A percentile compares a stretch with the other conserved stretches of the same genome.
Evolutionary conservation across 1,140 invertebrate genomes (phyloP).

Genomic region (Episyrphus balteatus): DNA sequence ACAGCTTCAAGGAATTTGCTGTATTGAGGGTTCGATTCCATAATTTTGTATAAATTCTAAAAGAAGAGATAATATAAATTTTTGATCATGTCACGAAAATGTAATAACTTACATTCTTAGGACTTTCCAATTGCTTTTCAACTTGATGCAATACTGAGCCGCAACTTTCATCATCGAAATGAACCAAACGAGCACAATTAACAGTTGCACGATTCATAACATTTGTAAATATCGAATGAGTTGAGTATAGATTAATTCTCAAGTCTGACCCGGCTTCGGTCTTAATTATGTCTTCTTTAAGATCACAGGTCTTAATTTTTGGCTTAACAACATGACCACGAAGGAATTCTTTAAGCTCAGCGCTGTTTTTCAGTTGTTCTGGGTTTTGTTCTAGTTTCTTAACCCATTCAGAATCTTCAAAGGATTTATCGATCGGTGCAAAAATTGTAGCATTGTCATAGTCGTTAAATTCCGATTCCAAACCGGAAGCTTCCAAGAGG

Average conservation of each 20-base stretch:
- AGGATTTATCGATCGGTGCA: conserved; percentile 51
- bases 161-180: conserved; percentile 48
- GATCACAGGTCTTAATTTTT: conserved; percentile 39
- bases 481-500: conserved; percentile 42
- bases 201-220: conserved; percentile 44
- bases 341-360: conserved; percentile 42
- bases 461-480: conserved; percentile 43
- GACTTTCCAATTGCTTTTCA: conserved; percentile 43
- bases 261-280: conserved; percentile 39
- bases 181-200: conserved; percentile 49
- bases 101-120: conserved; percentile 33
- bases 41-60: conserved; percentile 23
- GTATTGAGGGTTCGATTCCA: conserved; percentile 31
- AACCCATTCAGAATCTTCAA: conserved; percentile 36
- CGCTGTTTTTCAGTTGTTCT: conserved; percentile 31
- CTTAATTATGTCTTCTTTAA: conserved; percentile 41
- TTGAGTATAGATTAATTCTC: conserved; percentile 47
- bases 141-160: conserved; percentile 49
- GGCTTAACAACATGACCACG: conserved; percentile 46
- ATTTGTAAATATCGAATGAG: conserved; percentile 41
- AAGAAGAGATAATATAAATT: neutral
- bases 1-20: conserved; percentile 32
- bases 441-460: conserved; percentile 50
- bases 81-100: neutral
- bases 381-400: conserved; percentile 35